phyloP scores from a whole-genome alignment of 2,797 vertebrate genomes.

The Acanthurus tractus region DNA sequence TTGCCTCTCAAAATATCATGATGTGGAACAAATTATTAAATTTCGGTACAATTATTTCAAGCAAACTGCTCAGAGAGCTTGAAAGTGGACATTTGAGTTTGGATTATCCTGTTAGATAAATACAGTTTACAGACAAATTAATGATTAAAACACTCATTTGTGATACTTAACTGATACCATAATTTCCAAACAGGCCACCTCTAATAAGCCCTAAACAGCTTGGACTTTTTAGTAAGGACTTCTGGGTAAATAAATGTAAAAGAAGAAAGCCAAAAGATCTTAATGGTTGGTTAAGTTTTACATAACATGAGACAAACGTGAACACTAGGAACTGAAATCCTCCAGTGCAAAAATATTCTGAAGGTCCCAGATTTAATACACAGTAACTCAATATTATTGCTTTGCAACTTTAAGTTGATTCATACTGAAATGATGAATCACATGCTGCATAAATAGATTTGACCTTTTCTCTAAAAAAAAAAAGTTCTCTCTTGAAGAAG shows the following conservation, averaged over 20 bases:
- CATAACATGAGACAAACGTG: not conserved
- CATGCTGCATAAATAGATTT: too few relatives aligned
- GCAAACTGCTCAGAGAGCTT: not conserved
- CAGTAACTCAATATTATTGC: not conserved
- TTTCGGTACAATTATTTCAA: not conserved
- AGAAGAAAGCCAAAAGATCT: not conserved
- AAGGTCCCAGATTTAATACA: not conserved
- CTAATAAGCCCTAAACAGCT: not conserved
- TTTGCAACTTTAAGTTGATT: not conserved
- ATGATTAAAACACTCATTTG: not conserved
- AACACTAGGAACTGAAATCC: not conserved
- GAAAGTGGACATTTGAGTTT: not conserved
- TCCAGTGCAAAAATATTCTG: not conserved
- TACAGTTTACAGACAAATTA: not conserved
- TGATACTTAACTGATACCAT: not conserved
- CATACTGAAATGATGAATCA: not conserved
- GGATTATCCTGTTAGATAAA: not conserved
- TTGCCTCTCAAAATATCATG: not conserved
- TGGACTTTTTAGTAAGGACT: too few relatives aligned
- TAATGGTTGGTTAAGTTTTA: not conserved
- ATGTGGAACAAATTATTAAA: constrained; percentile 7
- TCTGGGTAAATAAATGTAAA: not conserved
- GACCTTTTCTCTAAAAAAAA: too few relatives aligned
- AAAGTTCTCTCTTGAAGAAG: too few relatives aligned
- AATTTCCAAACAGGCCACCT: not conserved